phyloP scores from a whole-genome alignment of 2,888 invertebrate genomes.

The Resseliella maxima region DNA sequence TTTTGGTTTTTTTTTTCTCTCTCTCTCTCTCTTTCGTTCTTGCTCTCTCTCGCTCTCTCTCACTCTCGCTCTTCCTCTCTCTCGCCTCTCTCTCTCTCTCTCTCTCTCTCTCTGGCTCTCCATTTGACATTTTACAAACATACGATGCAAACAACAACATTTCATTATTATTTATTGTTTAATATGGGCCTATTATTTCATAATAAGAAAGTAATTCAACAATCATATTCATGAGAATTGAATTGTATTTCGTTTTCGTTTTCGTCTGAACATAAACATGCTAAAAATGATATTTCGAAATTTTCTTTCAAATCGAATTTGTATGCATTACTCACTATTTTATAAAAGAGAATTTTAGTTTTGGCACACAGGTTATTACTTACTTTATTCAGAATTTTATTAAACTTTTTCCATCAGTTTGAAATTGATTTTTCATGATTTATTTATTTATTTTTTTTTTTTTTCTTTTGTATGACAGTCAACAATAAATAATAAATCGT shows the following conservation, averaged over 20 bases:
- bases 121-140: background rate
- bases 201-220: conserved; percentile 34
- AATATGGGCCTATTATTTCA: conserved; percentile 21
- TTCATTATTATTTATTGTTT: conserved; percentile 41
- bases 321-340: too few relatives aligned
- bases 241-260: too few relatives aligned
- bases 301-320: too few relatives aligned
- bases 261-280: too few relatives aligned
- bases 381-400: conserved; percentile 19
- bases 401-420: background rate
- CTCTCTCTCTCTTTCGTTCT: background rate
- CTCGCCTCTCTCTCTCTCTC: background rate
- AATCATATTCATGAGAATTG: too few relatives aligned
- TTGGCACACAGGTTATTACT: background rate
- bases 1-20: too few relatives aligned
- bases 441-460: too few relatives aligned
- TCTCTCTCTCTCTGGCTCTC: background rate
- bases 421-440: conserved; percentile 46
- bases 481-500: conserved; percentile 38
- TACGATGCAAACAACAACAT: conserved; percentile 22
- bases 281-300: too few relatives aligned
- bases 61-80: background rate
- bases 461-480: background rate
- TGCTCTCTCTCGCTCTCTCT: background rate
- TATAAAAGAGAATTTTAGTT: too few relatives aligned